Conservation (phyloP, 1,140 invertebrate genomes). For the Scaptomyza pallida region DNA sequence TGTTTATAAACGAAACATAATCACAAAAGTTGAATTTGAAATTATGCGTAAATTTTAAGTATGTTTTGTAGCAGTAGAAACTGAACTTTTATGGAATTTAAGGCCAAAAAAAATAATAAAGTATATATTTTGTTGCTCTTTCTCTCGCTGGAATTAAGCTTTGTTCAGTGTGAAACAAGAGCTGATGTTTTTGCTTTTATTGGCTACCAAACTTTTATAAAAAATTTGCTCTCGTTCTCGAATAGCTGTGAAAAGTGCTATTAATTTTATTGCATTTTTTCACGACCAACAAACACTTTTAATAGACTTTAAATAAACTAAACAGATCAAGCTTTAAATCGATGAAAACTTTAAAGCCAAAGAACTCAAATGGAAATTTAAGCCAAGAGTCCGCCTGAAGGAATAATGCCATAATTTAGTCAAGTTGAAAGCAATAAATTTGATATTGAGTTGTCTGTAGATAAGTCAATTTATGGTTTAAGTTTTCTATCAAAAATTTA, state of each 20-base stretch:
- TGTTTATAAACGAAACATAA: constrained; percentile 12
- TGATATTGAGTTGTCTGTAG: too few relatives aligned
- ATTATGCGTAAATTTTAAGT: neutral
- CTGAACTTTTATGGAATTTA: too few relatives aligned
- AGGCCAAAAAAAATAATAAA: constrained; percentile 7
- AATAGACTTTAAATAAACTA: neutral
- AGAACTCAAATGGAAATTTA: neutral
- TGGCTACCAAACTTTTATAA: constrained; percentile 4
- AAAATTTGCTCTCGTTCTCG: neutral
- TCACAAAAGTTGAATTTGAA: constrained; percentile 1
- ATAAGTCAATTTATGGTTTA: neutral
- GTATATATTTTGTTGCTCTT: neutral
- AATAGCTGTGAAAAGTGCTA: neutral
- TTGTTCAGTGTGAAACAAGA: neutral
- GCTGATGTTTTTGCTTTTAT: constrained; percentile 1
- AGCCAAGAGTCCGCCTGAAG: neutral
- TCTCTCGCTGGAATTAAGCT: constrained; percentile 6
- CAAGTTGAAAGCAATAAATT: too few relatives aligned
- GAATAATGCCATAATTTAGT: too few relatives aligned
- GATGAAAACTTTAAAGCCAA: too few relatives aligned
- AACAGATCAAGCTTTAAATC: neutral
- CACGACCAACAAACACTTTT: neutral
- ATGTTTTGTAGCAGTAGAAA: neutral
- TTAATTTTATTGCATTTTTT: neutral
- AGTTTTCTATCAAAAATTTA: neutral